A percentile compares a stretch with the other conserved stretches of the same genome.
Evolutionary conservation across 2,113 vertebrate genomes (phyloP).

Genomic region (Crotalus tigris): DNA sequence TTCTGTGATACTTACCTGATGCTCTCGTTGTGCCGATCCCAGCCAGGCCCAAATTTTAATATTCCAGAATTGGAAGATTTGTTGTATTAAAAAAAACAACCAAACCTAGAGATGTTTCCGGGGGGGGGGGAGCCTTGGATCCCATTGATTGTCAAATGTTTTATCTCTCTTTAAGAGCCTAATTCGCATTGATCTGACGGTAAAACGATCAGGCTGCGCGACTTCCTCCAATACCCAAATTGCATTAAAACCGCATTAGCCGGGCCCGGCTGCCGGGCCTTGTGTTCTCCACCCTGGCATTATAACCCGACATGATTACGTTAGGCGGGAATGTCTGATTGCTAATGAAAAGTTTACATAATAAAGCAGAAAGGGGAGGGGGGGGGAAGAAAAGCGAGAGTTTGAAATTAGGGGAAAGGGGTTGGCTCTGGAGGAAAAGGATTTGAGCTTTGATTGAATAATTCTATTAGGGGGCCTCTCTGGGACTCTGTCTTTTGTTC

Average conservation of each 20-base stretch:
- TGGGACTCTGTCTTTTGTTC: slow-evolving; percentile 51
- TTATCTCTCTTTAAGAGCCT: slow-evolving; percentile 72
- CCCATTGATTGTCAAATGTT: slow-evolving; percentile 73
- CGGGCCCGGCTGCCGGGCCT: slow-evolving; percentile 74
- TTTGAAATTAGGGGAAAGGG: slow-evolving; percentile 78
- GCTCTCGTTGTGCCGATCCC: slow-evolving; percentile 47
- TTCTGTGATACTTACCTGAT: slow-evolving; percentile 30
- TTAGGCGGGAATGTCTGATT: slow-evolving; percentile 75
- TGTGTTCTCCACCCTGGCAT: slow-evolving; percentile 82
- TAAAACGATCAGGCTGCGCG: slow-evolving; percentile 67
- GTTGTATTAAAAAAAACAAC: background rate
- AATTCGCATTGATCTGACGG: slow-evolving; percentile 75
- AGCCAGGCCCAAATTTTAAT: slow-evolving; percentile 31
- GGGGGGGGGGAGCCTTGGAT: slow-evolving; percentile 18
- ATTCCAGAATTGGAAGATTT: slow-evolving; percentile 61
- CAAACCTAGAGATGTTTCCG: slow-evolving; percentile 7
- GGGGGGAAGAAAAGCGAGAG: slow-evolving; percentile 66
- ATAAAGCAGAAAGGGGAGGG: slow-evolving; percentile 58
- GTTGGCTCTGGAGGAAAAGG: slow-evolving; percentile 63
- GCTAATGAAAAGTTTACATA: slow-evolving; percentile 87
- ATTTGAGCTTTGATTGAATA: slow-evolving; percentile 76
- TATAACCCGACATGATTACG: slow-evolving; percentile 80
- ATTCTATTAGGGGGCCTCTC: slow-evolving; percentile 79
- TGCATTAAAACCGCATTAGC: slow-evolving; percentile 86
- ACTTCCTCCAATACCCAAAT: slow-evolving; percentile 76